Conservation (phyloP, 1,140 invertebrate genomes). For the Drosophila ogumai region DNA sequence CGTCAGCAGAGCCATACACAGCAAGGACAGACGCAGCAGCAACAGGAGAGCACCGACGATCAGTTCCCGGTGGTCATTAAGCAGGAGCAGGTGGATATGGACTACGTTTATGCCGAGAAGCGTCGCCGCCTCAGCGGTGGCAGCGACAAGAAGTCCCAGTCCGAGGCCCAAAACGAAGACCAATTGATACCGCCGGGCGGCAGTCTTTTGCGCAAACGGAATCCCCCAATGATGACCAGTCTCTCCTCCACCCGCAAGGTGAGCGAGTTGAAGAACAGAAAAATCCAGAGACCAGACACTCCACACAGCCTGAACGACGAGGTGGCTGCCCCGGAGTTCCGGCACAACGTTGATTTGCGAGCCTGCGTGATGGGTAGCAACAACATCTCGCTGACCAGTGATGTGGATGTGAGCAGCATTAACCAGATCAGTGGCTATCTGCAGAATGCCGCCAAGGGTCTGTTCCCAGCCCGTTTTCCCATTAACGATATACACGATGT, state of each 20-base stretch:
- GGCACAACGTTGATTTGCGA: constrained; percentile 73
- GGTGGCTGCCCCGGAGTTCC: constrained; percentile 48
- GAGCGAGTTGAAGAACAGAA: constrained; percentile 20
- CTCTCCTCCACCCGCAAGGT: constrained; percentile 9
- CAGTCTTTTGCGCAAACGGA: constrained; percentile 75
- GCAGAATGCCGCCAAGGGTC: constrained; percentile 69
- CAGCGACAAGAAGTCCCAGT: constrained; percentile 6
- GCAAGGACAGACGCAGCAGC: constrained; percentile 7
- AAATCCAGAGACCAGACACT: constrained; percentile 55
- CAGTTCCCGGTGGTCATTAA: constrained; percentile 34
- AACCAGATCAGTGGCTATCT: constrained; percentile 69
- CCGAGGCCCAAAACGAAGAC: constrained; percentile 15
- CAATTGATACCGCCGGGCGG: constrained; percentile 74
- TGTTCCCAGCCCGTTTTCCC: constrained; percentile 17
- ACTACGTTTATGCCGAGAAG: constrained; percentile 11
- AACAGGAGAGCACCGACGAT: background rate
- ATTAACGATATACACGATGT: constrained; percentile 50
- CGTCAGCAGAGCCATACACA: constrained; percentile 5
- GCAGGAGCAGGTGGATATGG: constrained; percentile 27
- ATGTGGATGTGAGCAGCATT: constrained; percentile 48
- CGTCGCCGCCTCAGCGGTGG: constrained; percentile 22
- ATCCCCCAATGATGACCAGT: background rate
- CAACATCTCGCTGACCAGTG: constrained; percentile 66
- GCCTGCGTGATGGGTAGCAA: constrained; percentile 84
- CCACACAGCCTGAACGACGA: constrained; percentile 64